Evolutionary conservation across 2,797 vertebrate genomes (phyloP), one percentile per base, ranked within the genome.

Genomic region (Calcarius lapponicus): DNA sequence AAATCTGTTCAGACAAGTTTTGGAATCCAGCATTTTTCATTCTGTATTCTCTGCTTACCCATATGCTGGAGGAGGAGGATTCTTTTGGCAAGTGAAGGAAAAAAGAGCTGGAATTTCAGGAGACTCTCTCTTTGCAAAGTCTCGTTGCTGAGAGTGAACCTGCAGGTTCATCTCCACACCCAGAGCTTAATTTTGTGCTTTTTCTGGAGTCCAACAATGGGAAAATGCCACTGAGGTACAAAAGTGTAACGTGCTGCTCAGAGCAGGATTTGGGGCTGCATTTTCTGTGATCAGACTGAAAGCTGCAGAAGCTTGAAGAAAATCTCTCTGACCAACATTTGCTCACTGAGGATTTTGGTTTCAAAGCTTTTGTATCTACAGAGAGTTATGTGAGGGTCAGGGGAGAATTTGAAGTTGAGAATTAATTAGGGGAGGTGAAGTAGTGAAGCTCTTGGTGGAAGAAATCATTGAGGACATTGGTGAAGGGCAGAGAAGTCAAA

Each of bases 401-500:
- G n/a, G 43, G 85, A 87, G 92, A 94, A 73, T 69, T 76, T 81
- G 62, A 91, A 91, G 78, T 71, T 75, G 87, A 92, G 69, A 96
- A 95, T 90, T 93, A 96, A 95, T 96, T 95, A 91, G 82, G 40
- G 65, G 38, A 80, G 66, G 20, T 86, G 83, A 69, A 69, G 36
- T 32, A 67, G 48, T 4, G 21, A 80, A 95, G 69, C 47, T 8
- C 45, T 80, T 78, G 86, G 45, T 88, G 58, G 53, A 78, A 28
- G 47, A 80, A 96, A 86, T 92, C 73, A 86, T 66, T 56, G 58
- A 94, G 79, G 80, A 92, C 53, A 45, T 79, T 7, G 34, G 31
- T 87, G 86, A 95, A 95, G 81, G 91, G 36, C 76, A 95, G 71
- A 87, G 47, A 83, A 88, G 74, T 87, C 86, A 96, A 95, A 85